A percentile compares a stretch with the other conserved stretches of the same genome.
Evolutionary conservation across 2,113 vertebrate species (phyloP).

Genomic region (Hypanus sabinus): DNA sequence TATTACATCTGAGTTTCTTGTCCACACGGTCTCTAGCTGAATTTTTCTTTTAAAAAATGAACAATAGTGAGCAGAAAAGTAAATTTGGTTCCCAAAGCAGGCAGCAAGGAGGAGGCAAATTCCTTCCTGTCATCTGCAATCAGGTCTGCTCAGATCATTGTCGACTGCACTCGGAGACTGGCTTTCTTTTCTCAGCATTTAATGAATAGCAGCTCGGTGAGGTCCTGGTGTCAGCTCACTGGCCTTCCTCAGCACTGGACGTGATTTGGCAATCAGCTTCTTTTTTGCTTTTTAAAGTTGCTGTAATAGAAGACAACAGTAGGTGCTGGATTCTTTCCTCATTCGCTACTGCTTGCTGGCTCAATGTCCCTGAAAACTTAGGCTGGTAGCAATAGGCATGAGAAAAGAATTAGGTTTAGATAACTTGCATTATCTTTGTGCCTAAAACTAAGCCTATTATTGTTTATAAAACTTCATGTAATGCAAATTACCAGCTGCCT

Average conservation of each 20-base stretch:
- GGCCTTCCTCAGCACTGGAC: neutral
- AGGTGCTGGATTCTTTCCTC: neutral
- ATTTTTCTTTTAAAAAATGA: neutral
- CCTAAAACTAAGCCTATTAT: too few species aligned
- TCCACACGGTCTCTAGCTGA: neutral
- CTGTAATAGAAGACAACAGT: neutral
- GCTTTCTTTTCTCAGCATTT: neutral
- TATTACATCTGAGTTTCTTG: neutral
- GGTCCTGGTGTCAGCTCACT: neutral
- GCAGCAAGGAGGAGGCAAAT: neutral
- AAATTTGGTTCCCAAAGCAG: neutral
- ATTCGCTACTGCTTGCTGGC: neutral
- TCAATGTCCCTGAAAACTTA: neutral
- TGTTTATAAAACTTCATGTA: too few species aligned
- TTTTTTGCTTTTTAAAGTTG: neutral
- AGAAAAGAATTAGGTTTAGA: too few species aligned
- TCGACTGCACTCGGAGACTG: neutral
- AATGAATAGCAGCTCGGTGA: constrained; percentile 17
- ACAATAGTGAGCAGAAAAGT: neutral
- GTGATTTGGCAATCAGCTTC: neutral
- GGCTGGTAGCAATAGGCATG: neutral
- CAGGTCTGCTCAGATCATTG: neutral
- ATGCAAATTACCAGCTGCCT: too few species aligned
- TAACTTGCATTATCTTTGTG: too few species aligned
- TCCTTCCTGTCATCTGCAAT: neutral